These are phyloP conservation scores for Gryllus longicercus DNA, from an alignment of 2,888 invertebrate genomes.

Conservation along the genomic window DNA sequence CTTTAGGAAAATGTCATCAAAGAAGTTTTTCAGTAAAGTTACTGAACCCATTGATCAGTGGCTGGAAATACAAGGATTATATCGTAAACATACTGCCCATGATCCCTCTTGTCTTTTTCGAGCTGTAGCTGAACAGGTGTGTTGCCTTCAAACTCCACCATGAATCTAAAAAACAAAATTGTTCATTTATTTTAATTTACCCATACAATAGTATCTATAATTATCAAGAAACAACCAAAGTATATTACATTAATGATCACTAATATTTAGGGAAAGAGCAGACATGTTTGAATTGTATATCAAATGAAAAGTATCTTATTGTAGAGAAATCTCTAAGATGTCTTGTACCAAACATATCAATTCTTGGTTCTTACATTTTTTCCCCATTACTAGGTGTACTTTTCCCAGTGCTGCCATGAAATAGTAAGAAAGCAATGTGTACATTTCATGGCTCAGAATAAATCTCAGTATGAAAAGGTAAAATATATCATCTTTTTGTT, in stretches of 20 bases:
- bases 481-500: no score
- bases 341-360: no score
- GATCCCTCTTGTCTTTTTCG: constrained; percentile 88
- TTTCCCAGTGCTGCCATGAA: constrained; percentile 68
- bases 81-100: constrained; percentile 81
- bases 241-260: no score
- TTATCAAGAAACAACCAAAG: no score
- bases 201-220: no score
- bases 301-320: no score
- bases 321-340: no score
- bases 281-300: no score
- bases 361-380: not conserved
- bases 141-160: constrained; percentile 37
- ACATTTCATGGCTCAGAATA: constrained; percentile 65
- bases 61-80: constrained; percentile 74
- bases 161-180: no score
- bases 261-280: no score
- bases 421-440: constrained; percentile 71
- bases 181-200: no score
- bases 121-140: constrained; percentile 81
- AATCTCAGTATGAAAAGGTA: constrained; percentile 62
- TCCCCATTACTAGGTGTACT: constrained; percentile 50
- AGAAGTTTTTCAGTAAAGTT: constrained; percentile 29
- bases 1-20: constrained; percentile 29
- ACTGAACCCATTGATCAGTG: constrained; percentile 62